Base-by-base conservation (phyloP, 1,140 invertebrate genomes). In the Orius laevigatus region DNA sequence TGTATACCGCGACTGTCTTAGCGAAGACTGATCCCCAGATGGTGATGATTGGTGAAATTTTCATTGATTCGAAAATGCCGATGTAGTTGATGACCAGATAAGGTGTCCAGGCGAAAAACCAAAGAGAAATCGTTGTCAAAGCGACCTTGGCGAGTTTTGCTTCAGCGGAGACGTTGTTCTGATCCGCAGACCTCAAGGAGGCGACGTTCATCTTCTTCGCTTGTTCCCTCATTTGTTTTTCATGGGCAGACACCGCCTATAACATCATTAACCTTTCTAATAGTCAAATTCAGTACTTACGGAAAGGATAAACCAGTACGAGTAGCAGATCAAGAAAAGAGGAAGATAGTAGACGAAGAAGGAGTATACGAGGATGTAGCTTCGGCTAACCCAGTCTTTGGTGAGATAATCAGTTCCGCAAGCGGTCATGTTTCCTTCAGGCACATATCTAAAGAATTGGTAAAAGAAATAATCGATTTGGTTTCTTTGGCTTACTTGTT, bases 121-220 rank as follows among this genome's bases (percentile, higher is more conserved):
- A 90, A 48, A 87, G 62, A 0, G 76, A 71, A 46, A 89, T 83
- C 35, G 84, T 88, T 63, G 79, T 82, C 56, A 88, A 64, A 25
- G 84, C 82, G 46, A 87, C 76, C 68, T 84, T 84, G 31, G 81
- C 81, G 53, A 84, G 60, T 69, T 82, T 81, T 56, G 72, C 75
- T 67, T 84, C 80, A 11, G 80, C 75, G 55, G 77, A 81, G 42
- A 74, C 71, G 49, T 71, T 70, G 16, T 72, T 66, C 54, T 72
- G 69, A 55, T 83, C 79, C 18, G 73, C 69, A 9, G 79, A 78
- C 59, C 81, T 63, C 44, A 85, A 64, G 1, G 81, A 84, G 43
- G 81, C 74, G 8, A 86, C 81, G 58, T 85, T 85, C 81, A 85
- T 86, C 63, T 84, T 85, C 63, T 84, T 84, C 2, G 81, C 82